phyloP scores from a whole-genome alignment of 2,113 vertebrate genomes.

The Speoplatyrhinus poulsoni region DNA sequence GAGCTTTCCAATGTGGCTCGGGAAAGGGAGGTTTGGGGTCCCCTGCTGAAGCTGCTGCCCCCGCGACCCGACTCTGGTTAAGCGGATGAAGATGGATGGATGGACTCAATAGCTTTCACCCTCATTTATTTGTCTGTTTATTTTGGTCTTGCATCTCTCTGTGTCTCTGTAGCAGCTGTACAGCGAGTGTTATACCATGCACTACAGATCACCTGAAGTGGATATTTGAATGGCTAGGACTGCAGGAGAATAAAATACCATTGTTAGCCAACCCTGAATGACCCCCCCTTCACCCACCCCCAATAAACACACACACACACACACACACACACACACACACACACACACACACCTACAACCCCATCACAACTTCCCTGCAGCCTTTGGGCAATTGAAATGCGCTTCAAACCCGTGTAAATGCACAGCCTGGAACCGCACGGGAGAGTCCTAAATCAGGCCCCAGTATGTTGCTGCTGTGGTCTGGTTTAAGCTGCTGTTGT shows the following conservation, averaged over 20 bases:
- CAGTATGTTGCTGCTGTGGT: too few relatives aligned
- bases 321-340: too few relatives aligned
- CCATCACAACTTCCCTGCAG: conserved; percentile 4
- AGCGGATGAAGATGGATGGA: too few relatives aligned
- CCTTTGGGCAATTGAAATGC: not conserved
- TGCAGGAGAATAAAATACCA: conserved; percentile 4
- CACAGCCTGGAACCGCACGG: too few relatives aligned
- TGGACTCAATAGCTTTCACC: not conserved
- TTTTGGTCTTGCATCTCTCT: not conserved
- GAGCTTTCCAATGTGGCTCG: too few relatives aligned
- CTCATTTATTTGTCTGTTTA: not conserved
- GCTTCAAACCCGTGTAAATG: conserved; percentile 2
- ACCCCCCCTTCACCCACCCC: not conserved
- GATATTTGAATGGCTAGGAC: conserved; percentile 41
- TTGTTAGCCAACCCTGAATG: conserved; percentile 5
- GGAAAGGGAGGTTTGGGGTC: too few relatives aligned
- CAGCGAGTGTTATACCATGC: conserved; percentile 20
- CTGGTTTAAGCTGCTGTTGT: not conserved
- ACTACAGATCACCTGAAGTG: conserved; percentile 18
- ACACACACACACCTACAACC: conserved; percentile 3
- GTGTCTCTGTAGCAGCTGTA: conserved; percentile 15
- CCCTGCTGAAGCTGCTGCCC: too few relatives aligned
- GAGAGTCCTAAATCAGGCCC: too few relatives aligned
- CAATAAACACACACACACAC: not conserved
- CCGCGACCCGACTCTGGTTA: too few relatives aligned